Base-by-base conservation (phyloP, 2,888 invertebrate genomes). In the Charanyca ferruginea region DNA sequence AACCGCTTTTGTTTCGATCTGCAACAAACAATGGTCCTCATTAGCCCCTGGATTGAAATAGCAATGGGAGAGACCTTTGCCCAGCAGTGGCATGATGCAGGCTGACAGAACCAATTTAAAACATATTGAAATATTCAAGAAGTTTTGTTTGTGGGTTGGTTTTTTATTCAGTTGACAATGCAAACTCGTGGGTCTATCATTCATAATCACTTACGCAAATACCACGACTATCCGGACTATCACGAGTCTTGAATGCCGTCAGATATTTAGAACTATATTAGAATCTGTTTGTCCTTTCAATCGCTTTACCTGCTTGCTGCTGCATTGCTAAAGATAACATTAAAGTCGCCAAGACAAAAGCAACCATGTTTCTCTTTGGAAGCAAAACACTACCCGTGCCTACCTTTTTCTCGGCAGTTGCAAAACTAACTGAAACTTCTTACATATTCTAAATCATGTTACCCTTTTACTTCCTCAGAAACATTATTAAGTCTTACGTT, bases 171-270 rank as follows among this genome's bases (percentile, higher is more conserved):
- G 1, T 16, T 9, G 32, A 20, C 13, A n/a, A 59, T 41, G 20
- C 11, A 16, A 48, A 42, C 28, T 41, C 48, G 41, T 64, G 66
- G 32, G 13, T 18, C 20, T 13, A 18, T 20, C 13, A 32, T 20
- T n/a, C 35, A n/a, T 47, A 68, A 57, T 48, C n/a, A 70, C 20
- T 0, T 70, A 7, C 16, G 20, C 8, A 60, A 60, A 71, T 60
- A 66, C 22, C 23, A 22, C 68, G 60, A 60, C 22, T 7, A 23
- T 23, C n/a, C n/a, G n/a, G n/a, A n/a, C n/a, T 28, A 23, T 23
- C 23, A 32, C 28, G 38, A 47, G n/a, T 42, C 48, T 42, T 38
- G 47, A 35, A 20, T 69, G 3, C 20, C 20, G 11, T 53, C 35
- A 13, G 2, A 18, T 11, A n/a, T 22, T 23, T 41, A 41, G 11